phyloP scores from a whole-genome alignment of 35 echinoderm and acorn worm species.

The Holothuria glaberrima region DNA sequence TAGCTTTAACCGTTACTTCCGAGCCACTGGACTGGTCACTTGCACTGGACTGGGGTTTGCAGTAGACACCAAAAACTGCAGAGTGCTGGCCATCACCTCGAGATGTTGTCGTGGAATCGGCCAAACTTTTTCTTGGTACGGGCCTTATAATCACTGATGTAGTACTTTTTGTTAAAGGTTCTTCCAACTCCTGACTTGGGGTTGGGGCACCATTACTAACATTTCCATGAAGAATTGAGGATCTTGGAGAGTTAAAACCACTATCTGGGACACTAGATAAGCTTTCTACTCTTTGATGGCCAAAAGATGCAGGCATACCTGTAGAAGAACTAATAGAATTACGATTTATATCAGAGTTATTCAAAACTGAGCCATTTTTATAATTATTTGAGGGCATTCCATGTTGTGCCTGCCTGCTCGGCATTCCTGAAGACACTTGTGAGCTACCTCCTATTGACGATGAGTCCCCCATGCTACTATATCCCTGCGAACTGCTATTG shows the following conservation, averaged over 20 bases:
- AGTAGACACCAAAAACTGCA: conserved; percentile 41
- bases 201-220: conserved; percentile 49
- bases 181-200: conserved; percentile 30
- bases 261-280: conserved; percentile 91
- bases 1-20: conserved; percentile 78
- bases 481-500: conserved; percentile 42
- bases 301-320: not conserved
- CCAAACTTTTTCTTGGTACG: conserved; percentile 55
- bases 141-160: conserved; percentile 68
- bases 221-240: conserved; percentile 74
- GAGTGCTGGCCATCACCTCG: conserved; percentile 10
- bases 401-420: not conserved
- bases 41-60: conserved; percentile 62
- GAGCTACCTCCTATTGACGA: conserved; percentile 34
- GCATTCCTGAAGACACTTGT: not conserved
- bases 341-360: not conserved
- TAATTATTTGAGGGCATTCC: not conserved
- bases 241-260: conserved; percentile 96
- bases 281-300: conserved; percentile 75
- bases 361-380: not conserved
- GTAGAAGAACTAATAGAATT: not conserved
- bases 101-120: conserved; percentile 9
- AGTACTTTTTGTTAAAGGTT: conserved; percentile 45
- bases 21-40: conserved; percentile 78
- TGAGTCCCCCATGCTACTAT: conserved; percentile 56